Percentiles rank a stretch among this genome's conserved stretches.
These are phyloP conservation scores for Scytalopus superciliaris DNA, from an alignment of 2,113 vertebrate species.

Conservation along the genomic window DNA sequence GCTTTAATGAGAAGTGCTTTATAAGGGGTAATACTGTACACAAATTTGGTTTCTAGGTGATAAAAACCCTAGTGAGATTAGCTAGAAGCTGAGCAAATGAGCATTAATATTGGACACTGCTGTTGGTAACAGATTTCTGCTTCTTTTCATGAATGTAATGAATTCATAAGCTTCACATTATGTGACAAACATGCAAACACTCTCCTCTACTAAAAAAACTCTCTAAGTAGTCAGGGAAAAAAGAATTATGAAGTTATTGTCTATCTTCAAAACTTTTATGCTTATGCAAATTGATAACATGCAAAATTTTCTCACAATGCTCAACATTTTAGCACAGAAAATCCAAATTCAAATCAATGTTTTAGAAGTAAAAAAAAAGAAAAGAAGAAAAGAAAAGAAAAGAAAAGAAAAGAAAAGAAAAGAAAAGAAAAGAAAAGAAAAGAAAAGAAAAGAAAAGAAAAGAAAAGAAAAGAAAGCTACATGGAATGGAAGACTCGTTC, in stretches of 20 bases:
- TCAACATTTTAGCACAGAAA: background rate
- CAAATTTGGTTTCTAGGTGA: background rate
- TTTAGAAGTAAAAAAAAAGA: background rate
- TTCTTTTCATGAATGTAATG: background rate
- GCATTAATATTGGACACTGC: background rate
- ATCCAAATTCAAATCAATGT: background rate
- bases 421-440: too few relatives aligned
- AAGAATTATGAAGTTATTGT: background rate
- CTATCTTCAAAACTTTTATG: background rate
- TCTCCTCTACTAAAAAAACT: rapidly evolving
- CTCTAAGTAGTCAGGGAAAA: background rate
- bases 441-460: too few relatives aligned
- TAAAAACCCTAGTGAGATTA: constrained; percentile 8
- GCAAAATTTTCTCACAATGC: background rate
- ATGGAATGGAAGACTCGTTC: background rate
- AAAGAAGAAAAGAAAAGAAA: too few relatives aligned
- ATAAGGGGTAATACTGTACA: background rate
- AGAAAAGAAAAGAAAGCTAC: too few relatives aligned
- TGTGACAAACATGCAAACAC: background rate
- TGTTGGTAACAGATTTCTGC: constrained; percentile 1
- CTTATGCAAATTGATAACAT: background rate
- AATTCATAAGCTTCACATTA: background rate
- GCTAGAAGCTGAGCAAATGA: background rate
- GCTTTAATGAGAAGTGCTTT: background rate
- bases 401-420: too few relatives aligned